phyloP scores from a whole-genome alignment of 1,140 invertebrate genomes.

The Procambarus clarkii region DNA sequence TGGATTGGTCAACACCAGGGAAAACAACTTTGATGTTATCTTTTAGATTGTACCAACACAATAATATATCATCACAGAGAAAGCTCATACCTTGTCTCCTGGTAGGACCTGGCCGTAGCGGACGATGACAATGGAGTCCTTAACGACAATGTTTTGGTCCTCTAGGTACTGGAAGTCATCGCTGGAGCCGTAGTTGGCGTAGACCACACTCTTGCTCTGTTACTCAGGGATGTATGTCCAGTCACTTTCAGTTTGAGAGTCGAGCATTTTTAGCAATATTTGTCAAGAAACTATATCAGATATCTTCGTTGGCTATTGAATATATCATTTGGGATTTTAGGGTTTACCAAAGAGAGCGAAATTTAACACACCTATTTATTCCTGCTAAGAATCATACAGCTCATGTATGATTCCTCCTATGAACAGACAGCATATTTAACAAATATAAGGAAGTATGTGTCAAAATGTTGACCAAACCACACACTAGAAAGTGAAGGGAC shows the following conservation, averaged over 20 bases:
- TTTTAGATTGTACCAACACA: no score
- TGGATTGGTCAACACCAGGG: no score
- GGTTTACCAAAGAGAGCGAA: no score
- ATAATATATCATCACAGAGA: no score
- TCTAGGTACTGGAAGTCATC: background rate
- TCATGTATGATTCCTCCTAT: background rate
- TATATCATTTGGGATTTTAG: no score
- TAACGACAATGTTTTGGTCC: slow-evolving; percentile 73
- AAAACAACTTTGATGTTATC: no score
- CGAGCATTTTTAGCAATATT: background rate
- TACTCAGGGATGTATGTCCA: background rate
- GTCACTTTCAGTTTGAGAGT: background rate
- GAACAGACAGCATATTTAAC: background rate
- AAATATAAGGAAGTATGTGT: background rate
- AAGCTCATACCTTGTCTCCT: slow-evolving; percentile 75
- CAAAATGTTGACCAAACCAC: no score
- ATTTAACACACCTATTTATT: no score
- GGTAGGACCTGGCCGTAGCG: slow-evolving; percentile 76
- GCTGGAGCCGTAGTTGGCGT: background rate
- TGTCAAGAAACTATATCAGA: background rate
- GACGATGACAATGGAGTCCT: slow-evolving; percentile 76
- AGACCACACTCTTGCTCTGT: slow-evolving; percentile 9
- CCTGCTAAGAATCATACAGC: background rate
- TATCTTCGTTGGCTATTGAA: background rate
- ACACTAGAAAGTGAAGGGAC: no score